Evolutionary conservation across 2,113 vertebrate genomes (phyloP), one percentile per base, ranked within the genome.

Genomic region (Vulpes lagopus): DNA sequence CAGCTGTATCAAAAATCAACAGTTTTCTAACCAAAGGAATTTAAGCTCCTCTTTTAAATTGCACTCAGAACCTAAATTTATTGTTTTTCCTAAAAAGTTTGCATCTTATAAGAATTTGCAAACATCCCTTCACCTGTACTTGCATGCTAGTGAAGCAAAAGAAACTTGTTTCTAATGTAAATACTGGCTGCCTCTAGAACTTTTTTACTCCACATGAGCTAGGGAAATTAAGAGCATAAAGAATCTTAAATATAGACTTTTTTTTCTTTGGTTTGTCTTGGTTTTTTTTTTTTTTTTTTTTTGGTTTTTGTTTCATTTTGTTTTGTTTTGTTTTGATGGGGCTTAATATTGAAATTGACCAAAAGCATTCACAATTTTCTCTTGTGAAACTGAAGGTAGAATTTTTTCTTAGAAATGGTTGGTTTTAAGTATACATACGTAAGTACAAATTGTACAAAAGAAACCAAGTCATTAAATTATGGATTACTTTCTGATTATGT

Each of bases 391-490:
- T n/a, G 11, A 73, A 7, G 19, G 25, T 62, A 91, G 23, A 74
- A 25, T 25, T 83, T 62, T 83, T 79, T 32, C 22, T 89, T 60
- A 74, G 23, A 85, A 89, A n/a, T n/a, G 32, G 10, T 62, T 94
- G 60, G 1, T 79, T 91, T 92, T 62, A 27, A 85, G 23, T 57
- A 79, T 88, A 60, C 11, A 73, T 79, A 43, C 10, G 69, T 32
- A 94, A 94, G 67, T 84, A 95, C 25, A 79, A 92, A 86, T 12
- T 69, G 38, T 73, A 8, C 5, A 11, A 89, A 87, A 74, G 38
- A 89, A 94, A 55, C 11, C 19, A 95, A 78, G 35, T 38, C 9
- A 71, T 84, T 91, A 91, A 87, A 53, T 76, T 78, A 59, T 92
- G 49, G 22, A 43, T 11, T 62, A 12, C 2, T 91, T 83, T 19